Evolutionary conservation across 2,888 invertebrate genomes (phyloP), one percentile per base, ranked within the genome.

Genomic region (Dascillus cervinus): DNA sequence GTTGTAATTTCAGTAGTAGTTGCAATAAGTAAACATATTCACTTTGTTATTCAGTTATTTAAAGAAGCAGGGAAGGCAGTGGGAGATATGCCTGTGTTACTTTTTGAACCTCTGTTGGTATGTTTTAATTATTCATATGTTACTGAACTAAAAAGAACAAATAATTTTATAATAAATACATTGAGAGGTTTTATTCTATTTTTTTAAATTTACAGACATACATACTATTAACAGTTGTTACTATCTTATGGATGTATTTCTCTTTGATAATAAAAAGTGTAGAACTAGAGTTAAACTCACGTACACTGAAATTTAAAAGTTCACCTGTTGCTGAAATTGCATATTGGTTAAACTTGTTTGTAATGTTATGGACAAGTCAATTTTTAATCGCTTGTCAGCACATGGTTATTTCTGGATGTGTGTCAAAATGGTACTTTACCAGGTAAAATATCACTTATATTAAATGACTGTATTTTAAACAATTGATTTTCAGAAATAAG

Each of bases 21-120:
- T n/a, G 35, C 73, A 1, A 69, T 80, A 70, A 61, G 78, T 37
- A 77, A 75, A 47, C 64, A 77, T 33, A 75, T 80, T 29, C 61
- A 68, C 37, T 60, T 80, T 31, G 78, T 79, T 0, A 70, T 77
- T 12, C 71, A 73, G 41, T 60, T 81, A 13, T 79, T 80, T 50
- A 68, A 68, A 44, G 80, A 81, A 61, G 73, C 79, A 12, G 79
- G 78, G 28, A 79, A 77, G 59, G 78, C 78, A 0, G 59, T 79
- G 13, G 60, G 66, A 13, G 62, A 69, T 6, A 78, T 80, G 73
- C 79, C 79, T 0, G 48, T 69, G 1, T 47, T 81, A 8, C 56
- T 79, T 3, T 50, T 78, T 8, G 71, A 77, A 55, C 80, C 79
- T 2, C 43, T 79, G 37, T 57, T 72, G 60, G 79, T 79, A 64